Evolutionary conservation across 2,888 invertebrate species (phyloP).

Genomic region (Venusia cambrica): DNA sequence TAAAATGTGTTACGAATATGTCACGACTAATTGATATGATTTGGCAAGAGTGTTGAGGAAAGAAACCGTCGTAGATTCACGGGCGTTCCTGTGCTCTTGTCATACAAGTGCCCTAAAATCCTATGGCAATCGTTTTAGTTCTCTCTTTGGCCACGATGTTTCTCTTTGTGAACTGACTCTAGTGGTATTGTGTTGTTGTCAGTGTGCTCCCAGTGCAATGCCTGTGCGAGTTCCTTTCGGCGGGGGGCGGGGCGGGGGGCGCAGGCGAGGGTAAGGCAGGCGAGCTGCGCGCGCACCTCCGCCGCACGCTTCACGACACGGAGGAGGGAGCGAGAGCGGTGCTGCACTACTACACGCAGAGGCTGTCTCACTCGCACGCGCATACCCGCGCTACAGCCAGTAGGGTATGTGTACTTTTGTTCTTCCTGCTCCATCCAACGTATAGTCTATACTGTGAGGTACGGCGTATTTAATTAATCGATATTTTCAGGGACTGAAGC

Average conservation of each 20-base stretch:
- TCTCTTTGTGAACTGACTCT: too few species aligned
- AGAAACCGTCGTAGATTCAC: too few species aligned
- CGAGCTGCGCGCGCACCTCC: slow-evolving; percentile 84
- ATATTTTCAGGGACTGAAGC: slow-evolving; percentile 87
- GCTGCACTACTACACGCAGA: slow-evolving; percentile 92
- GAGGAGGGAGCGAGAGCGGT: slow-evolving; percentile 88
- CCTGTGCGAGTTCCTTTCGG: slow-evolving; percentile 95
- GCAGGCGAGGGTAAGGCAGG: slow-evolving; percentile 77
- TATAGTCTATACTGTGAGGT: too few species aligned
- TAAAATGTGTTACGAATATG: too few species aligned
- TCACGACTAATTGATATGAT: too few species aligned
- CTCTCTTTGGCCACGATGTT: too few species aligned
- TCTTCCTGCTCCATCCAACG: too few species aligned
- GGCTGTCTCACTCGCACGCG: slow-evolving; percentile 91
- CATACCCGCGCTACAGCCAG: slow-evolving; percentile 89
- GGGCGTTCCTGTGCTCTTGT: too few species aligned
- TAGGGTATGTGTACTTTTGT: slow-evolving; percentile 58
- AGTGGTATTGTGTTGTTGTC: slow-evolving; percentile 9
- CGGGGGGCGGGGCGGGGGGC: slow-evolving; percentile 65
- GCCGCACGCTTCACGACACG: slow-evolving; percentile 74
- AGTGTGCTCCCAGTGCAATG: slow-evolving; percentile 98
- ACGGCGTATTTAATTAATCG: too few species aligned
- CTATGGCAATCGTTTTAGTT: too few species aligned
- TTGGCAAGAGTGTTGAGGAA: too few species aligned
- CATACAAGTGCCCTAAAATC: too few species aligned